Conservation (phyloP, 1,140 invertebrate genomes). For the Forficula auricularia region DNA sequence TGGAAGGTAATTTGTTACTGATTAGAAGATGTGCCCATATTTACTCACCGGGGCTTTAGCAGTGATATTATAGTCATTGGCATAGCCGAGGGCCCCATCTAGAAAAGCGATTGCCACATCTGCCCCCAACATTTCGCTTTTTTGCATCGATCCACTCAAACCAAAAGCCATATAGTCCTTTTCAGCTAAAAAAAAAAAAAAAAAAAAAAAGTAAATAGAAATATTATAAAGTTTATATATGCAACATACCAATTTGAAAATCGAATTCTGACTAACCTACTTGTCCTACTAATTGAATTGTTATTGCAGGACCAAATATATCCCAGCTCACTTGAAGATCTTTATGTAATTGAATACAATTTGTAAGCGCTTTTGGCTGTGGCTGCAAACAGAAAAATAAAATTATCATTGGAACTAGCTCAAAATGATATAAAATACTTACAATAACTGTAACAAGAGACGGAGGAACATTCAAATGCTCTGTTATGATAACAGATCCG, state of each 20-base stretch:
- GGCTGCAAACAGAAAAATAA: constrained; percentile 20
- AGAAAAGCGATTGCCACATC: constrained; percentile 66
- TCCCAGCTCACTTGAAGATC: constrained; percentile 75
- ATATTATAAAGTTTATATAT: too few relatives aligned
- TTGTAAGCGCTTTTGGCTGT: constrained; percentile 45
- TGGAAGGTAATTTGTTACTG: too few relatives aligned
- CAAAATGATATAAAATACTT: constrained; percentile 12
- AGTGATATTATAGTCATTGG: constrained; percentile 71
- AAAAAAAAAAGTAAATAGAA: too few relatives aligned
- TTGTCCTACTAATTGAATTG: constrained; percentile 68
- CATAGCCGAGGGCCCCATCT: constrained; percentile 49
- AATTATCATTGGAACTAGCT: neutral
- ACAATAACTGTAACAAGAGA: constrained; percentile 44
- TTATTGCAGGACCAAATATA: constrained; percentile 74
- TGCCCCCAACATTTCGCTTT: constrained; percentile 65
- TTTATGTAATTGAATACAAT: constrained; percentile 70
- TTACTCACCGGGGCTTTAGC: constrained; percentile 53
- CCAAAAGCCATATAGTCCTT: constrained; percentile 78
- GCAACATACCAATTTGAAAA: neutral
- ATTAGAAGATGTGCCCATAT: neutral
- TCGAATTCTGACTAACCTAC: constrained; percentile 28
- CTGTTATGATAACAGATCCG: constrained; percentile 60
- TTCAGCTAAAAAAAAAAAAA: constrained; percentile 31
- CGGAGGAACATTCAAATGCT: constrained; percentile 69
- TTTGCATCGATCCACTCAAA: constrained; percentile 49